phyloP scores from a whole-genome alignment of 2,888 invertebrate species.

The Lithophane socia region DNA sequence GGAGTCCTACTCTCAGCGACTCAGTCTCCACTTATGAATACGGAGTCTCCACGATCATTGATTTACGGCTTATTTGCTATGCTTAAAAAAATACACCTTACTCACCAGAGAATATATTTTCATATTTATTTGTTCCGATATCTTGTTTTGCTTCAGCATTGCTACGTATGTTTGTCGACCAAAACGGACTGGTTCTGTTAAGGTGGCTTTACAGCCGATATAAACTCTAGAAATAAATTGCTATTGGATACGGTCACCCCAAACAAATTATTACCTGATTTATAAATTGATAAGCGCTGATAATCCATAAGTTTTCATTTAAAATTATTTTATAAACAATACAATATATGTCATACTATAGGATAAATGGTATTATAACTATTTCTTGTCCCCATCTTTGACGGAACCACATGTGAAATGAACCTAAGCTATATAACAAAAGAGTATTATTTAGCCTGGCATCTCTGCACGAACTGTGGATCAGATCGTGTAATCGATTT shows the following conservation, averaged over 20 bases:
- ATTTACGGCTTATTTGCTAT: neutral
- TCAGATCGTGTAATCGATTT: slow-evolving; percentile 42
- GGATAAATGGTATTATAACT: slow-evolving; percentile 15
- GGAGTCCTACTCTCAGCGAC: neutral
- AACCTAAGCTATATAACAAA: neutral
- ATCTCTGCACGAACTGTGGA: neutral
- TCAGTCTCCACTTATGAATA: neutral
- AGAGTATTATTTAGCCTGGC: slow-evolving; percentile 20
- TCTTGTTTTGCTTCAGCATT: slow-evolving; percentile 22
- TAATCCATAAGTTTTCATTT: slow-evolving; percentile 39
- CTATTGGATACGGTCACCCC: slow-evolving; percentile 38
- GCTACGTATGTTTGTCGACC: slow-evolving; percentile 7
- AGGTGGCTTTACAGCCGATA: slow-evolving; percentile 18
- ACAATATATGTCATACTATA: slow-evolving; percentile 34
- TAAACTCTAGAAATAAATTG: slow-evolving; percentile 50
- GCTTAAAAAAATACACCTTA: slow-evolving; percentile 19
- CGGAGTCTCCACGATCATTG: neutral
- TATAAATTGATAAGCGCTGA: slow-evolving; percentile 42
- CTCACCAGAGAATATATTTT: slow-evolving; percentile 52
- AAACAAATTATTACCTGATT: slow-evolving; percentile 39
- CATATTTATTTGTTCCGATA: slow-evolving; percentile 43
- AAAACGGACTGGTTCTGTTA: slow-evolving; percentile 32
- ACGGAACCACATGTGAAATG: neutral
- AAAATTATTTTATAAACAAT: slow-evolving; percentile 14
- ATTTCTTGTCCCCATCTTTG: neutral